phyloP scores from a whole-genome alignment of 92 coral and sea anemone species.

The Porites lobata region DNA sequence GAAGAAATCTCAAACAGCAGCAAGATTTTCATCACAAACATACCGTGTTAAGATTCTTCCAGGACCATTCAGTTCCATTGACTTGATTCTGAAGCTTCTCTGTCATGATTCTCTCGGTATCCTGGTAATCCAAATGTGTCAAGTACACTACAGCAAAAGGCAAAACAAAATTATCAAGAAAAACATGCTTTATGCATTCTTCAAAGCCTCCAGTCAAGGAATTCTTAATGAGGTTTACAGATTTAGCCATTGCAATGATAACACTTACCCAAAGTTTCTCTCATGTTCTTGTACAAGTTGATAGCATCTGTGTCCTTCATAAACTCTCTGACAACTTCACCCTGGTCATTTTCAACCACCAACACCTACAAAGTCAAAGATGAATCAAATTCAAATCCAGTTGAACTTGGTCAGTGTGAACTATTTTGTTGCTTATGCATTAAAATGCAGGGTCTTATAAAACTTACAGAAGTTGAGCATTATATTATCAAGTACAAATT shows the following conservation, averaged over 20 bases:
- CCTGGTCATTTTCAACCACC: slow-evolving; percentile 99
- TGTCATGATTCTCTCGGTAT: slow-evolving; percentile 97
- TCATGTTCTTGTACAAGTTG: slow-evolving; percentile 98
- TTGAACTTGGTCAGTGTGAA: no score
- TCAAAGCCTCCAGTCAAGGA: no score
- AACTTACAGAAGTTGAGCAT: no score
- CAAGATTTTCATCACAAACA: neutral
- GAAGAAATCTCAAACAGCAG: neutral
- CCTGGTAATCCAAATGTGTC: slow-evolving; percentile 99
- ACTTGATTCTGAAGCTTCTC: slow-evolving; percentile 99
- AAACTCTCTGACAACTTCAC: slow-evolving; percentile 97
- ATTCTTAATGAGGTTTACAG: no score
- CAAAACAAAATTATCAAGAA: neutral
- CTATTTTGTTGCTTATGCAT: no score
- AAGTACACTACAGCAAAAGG: slow-evolving; percentile 78
- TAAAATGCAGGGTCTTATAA: no score
- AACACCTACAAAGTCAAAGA: slow-evolving; percentile 73
- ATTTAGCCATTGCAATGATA: neutral
- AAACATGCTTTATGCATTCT: no score
- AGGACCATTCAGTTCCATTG: slow-evolving; percentile 98
- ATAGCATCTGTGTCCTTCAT: slow-evolving; percentile 99
- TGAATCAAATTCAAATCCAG: no score
- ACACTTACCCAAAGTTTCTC: slow-evolving; percentile 92
- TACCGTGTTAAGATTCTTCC: slow-evolving; percentile 98
- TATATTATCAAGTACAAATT: no score